A percentile compares a stretch with the other conserved stretches of the same genome.
Conservation (phyloP, 2,113 vertebrate species). For the Upupa epops region DNA sequence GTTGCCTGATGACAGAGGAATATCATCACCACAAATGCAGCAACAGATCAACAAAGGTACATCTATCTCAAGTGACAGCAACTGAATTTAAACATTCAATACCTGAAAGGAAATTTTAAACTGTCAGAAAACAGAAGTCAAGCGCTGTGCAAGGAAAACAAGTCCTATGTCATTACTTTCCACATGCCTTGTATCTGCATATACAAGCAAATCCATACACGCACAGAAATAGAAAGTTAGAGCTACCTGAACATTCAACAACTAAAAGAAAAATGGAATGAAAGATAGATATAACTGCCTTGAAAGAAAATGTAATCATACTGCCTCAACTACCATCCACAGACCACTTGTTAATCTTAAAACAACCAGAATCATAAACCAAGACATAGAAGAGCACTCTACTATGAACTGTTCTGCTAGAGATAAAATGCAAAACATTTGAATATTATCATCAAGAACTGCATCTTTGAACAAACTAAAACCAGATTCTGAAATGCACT, state of each 20-base stretch:
- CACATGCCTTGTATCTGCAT: not conserved
- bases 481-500: not conserved
- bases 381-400: not conserved
- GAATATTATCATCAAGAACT: not conserved
- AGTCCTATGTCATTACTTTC: not conserved
- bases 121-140: not conserved
- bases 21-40: not conserved
- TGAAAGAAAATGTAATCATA: not conserved
- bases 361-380: not conserved
- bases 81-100: not conserved
- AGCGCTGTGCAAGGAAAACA: not conserved
- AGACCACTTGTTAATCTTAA: not conserved
- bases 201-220: not conserved
- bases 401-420: not conserved
- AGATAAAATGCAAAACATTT: not conserved
- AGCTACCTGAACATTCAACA: not conserved
- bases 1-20: not conserved
- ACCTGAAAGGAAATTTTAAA: not conserved
- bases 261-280: not conserved
- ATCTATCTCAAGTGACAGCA: not conserved
- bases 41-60: not conserved
- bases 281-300: not conserved
- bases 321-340: not conserved
- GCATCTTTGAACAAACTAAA: not conserved
- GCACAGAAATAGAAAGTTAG: not conserved